Conservation (phyloP, 2,113 vertebrate genomes). For the Macquaria ambigua region DNA sequence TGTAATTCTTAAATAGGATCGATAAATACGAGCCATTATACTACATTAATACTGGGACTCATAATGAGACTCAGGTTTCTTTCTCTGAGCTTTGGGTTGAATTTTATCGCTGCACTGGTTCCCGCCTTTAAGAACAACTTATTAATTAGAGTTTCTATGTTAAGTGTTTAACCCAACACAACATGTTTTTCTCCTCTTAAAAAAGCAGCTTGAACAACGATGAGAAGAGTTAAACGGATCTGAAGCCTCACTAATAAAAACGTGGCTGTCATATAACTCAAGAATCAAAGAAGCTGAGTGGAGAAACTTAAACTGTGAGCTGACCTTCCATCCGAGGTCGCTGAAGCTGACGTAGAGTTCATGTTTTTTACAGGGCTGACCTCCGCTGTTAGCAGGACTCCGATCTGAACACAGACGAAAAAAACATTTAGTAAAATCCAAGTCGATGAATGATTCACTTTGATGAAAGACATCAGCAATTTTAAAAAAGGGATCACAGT, state of each 20-base stretch:
- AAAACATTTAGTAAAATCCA: not conserved
- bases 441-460: not conserved
- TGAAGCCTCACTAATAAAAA: not conserved
- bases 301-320: not conserved
- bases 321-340: conserved; percentile 97
- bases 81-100: too few species aligned
- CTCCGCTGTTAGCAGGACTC: conserved; percentile 72
- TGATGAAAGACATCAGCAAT: not conserved
- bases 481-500: not conserved
- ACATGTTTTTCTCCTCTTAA: not conserved
- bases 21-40: too few species aligned
- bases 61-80: too few species aligned
- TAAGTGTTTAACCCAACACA: too few species aligned
- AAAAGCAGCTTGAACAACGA: not conserved
- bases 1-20: too few species aligned
- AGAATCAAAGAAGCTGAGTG: not conserved
- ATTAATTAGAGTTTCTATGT: too few species aligned
- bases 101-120: too few species aligned
- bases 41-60: too few species aligned
- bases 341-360: conserved; percentile 97
- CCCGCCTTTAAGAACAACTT: too few species aligned
- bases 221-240: too few species aligned
- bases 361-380: conserved; percentile 91
- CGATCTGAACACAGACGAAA: conserved; percentile 81
- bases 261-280: not conserved